A percentile compares a stretch with the other conserved stretches of the same genome.
phyloP scores from a whole-genome alignment of 2,113 vertebrate species.

The Vicugna pacos region DNA sequence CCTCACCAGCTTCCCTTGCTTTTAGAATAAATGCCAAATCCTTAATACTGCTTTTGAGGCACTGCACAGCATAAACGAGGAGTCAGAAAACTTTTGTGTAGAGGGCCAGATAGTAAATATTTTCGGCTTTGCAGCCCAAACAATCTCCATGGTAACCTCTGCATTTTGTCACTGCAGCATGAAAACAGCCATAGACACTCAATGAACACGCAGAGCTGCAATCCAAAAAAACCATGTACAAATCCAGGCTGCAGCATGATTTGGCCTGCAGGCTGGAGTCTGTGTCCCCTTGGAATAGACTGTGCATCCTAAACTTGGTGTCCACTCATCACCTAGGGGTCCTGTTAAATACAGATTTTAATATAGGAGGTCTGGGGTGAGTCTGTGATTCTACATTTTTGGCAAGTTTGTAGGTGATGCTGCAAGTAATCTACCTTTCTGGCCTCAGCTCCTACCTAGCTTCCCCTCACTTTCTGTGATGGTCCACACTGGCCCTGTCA shows the following conservation, averaged over 20 bases:
- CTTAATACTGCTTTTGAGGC: not conserved
- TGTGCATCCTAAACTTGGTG: not conserved
- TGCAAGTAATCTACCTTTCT: not conserved
- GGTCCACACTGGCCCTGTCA: too few species aligned
- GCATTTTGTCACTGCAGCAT: not conserved
- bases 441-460: too few species aligned
- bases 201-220: not conserved
- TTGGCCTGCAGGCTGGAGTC: not conserved
- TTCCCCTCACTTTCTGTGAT: not conserved
- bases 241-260: not conserved
- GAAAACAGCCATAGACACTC: not conserved
- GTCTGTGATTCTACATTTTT: not conserved
- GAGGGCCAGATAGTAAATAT: not conserved
- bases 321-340: not conserved
- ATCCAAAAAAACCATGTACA: not conserved
- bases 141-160: not conserved
- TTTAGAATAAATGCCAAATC: not conserved
- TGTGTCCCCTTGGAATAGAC: not conserved
- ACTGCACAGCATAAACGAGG: not conserved
- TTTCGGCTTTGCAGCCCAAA: not conserved
- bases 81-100: not conserved
- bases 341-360: conserved; percentile 12
- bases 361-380: not conserved
- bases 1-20: not conserved
- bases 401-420: not conserved